A percentile compares a stretch with the other conserved stretches of the same genome.
Conservation (phyloP, 53 echinoderm and acorn worm genomes). For the Holothuria leucospilota region DNA sequence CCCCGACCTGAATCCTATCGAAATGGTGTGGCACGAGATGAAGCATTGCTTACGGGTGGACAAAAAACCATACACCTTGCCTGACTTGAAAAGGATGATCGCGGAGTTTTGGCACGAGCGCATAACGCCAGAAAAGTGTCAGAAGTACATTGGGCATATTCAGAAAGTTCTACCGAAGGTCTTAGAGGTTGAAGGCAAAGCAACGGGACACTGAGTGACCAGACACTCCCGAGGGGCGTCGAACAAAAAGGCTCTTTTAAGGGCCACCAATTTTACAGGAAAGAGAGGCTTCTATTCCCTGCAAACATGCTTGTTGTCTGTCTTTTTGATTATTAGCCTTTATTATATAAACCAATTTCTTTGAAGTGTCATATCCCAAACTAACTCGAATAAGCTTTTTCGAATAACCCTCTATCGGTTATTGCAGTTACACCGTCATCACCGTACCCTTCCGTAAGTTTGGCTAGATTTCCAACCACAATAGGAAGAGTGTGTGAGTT, state of each 20-base stretch:
- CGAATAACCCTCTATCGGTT: no score
- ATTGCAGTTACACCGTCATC: no score
- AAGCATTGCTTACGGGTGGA: slow-evolving; percentile 12
- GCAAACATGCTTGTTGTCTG: background rate
- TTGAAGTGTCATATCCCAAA: no score
- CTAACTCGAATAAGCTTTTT: no score
- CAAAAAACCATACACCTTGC: background rate
- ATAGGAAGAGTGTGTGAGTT: no score
- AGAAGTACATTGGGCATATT: slow-evolving; percentile 32
- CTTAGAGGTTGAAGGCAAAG: slow-evolving; percentile 3
- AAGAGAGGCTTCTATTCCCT: background rate
- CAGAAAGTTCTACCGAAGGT: slow-evolving; percentile 43
- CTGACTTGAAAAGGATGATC: slow-evolving; percentile 30
- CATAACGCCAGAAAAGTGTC: slow-evolving; percentile 21
- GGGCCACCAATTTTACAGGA: background rate
- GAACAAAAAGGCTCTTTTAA: slow-evolving; percentile 13
- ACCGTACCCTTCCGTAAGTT: no score
- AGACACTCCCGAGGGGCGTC: no score
- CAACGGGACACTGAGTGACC: slow-evolving; percentile 23
- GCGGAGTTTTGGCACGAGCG: slow-evolving; percentile 7
- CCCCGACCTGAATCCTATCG: slow-evolving; percentile 23
- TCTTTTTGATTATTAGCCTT: no score
- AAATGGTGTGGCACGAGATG: slow-evolving; percentile 37
- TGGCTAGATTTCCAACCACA: no score
- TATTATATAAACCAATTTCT: no score